Conservation (phyloP, 2,113 vertebrate species). For the Oreocharis arfaki region DNA sequence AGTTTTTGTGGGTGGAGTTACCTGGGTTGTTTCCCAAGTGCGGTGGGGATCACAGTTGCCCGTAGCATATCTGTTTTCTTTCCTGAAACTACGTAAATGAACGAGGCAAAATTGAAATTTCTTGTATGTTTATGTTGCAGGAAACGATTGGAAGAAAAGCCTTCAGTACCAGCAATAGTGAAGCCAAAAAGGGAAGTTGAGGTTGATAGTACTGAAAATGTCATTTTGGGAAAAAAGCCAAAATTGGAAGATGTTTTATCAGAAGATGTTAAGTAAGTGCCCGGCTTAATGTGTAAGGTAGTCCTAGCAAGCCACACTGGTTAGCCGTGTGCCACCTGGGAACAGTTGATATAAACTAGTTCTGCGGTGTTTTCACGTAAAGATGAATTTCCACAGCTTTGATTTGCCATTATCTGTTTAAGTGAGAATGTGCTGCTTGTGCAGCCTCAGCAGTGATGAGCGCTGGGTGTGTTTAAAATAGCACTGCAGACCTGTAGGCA, state of each 20-base stretch:
- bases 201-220: constrained; percentile 70
- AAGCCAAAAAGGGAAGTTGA: constrained; percentile 78
- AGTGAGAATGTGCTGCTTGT: neutral
- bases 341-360: rapidly evolving
- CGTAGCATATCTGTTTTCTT: rapidly evolving
- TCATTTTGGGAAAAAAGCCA: constrained; percentile 79
- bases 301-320: rapidly evolving
- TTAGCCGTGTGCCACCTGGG: rapidly evolving
- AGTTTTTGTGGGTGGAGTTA: neutral
- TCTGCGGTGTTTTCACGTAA: neutral
- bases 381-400: neutral
- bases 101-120: too few relatives aligned
- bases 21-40: too few relatives aligned
- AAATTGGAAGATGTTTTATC: constrained; percentile 76
- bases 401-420: rapidly evolving
- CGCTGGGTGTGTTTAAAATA: neutral
- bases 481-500: rapidly evolving
- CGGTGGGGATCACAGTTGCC: rapidly evolving
- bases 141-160: constrained; percentile 65
- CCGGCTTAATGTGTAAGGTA: rapidly evolving
- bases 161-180: constrained; percentile 25
- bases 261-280: constrained; percentile 85
- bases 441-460: neutral
- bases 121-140: constrained; percentile 24
- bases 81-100: rapidly evolving